phyloP scores from a whole-genome alignment of 2,797 vertebrate genomes.

The Tokudaia muenninki region DNA sequence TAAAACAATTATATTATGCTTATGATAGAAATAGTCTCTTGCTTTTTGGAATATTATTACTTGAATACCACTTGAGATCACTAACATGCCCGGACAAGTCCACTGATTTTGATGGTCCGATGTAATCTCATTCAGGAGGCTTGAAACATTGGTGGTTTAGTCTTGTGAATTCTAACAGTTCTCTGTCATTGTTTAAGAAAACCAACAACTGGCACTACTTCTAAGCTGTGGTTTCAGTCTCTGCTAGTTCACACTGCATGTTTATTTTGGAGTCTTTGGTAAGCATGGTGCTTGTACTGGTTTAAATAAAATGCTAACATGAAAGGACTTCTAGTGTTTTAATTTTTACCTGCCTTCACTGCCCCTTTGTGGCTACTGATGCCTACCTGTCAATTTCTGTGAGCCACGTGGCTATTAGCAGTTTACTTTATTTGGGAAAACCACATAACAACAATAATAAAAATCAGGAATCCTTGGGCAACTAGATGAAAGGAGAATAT shows the following conservation, averaged over 20 bases:
- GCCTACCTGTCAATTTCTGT: neutral
- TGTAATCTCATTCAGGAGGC: slow-evolving; percentile 77
- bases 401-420: neutral
- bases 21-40: slow-evolving; percentile 71
- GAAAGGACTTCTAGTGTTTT: slow-evolving; percentile 62
- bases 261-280: slow-evolving; percentile 86
- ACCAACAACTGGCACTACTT: slow-evolving; percentile 65
- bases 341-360: slow-evolving; percentile 19
- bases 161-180: slow-evolving; percentile 79
- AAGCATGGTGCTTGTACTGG: slow-evolving; percentile 90
- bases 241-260: slow-evolving; percentile 79
- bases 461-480: slow-evolving; percentile 3
- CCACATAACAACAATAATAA: neutral
- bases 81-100: slow-evolving; percentile 67
- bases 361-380: neutral
- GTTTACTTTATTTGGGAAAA: slow-evolving; percentile 55
- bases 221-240: slow-evolving; percentile 76
- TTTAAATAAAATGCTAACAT: slow-evolving; percentile 89
- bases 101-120: slow-evolving; percentile 70
- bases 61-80: slow-evolving; percentile 78
- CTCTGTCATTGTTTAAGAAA: slow-evolving; percentile 68
- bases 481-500: neutral
- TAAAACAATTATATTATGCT: slow-evolving; percentile 39
- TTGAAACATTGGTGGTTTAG: slow-evolving; percentile 75
- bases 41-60: slow-evolving; percentile 73